These are phyloP conservation scores for Heliothis peltigera DNA, from an alignment of 2,888 invertebrate genomes.

Conservation along the genomic window DNA sequence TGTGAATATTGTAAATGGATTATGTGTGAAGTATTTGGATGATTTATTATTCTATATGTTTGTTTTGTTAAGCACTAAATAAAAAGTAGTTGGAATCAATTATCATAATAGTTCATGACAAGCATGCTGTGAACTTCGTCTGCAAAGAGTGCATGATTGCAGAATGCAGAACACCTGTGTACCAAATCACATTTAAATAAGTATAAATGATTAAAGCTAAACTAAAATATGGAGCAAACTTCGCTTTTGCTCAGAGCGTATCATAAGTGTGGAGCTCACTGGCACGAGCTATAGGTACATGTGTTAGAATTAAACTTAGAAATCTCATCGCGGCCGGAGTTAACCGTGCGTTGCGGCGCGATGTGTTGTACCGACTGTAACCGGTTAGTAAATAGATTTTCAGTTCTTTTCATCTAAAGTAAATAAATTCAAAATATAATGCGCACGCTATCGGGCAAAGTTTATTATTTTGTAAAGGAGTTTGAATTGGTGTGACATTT, in stretches of 20 bases:
- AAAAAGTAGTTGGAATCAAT: no score
- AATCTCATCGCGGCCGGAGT: slow-evolving; percentile 16
- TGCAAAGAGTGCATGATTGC: no score
- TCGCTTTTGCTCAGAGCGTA: neutral
- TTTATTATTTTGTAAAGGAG: neutral
- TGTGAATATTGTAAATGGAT: neutral
- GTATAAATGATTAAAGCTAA: neutral
- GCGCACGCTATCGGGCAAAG: no score
- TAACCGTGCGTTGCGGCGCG: slow-evolving; percentile 8
- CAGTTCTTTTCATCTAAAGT: no score
- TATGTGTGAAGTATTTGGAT: neutral
- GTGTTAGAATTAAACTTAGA: slow-evolving; percentile 30
- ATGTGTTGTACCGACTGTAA: neutral
- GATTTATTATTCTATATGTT: neutral
- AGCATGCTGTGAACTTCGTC: no score
- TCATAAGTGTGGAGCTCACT: neutral
- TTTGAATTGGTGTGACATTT: neutral
- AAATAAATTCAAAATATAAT: no score
- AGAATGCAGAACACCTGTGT: no score
- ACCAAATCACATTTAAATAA: no score
- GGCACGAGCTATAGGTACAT: neutral
- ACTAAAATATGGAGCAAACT: neutral
- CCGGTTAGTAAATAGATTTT: no score
- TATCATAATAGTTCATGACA: no score
- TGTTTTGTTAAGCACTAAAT: neutral